A percentile compares a stretch with the other conserved stretches of the same genome.
Conservation (phyloP, 2,797 vertebrate species). For the Arctocebus calabarensis region DNA sequence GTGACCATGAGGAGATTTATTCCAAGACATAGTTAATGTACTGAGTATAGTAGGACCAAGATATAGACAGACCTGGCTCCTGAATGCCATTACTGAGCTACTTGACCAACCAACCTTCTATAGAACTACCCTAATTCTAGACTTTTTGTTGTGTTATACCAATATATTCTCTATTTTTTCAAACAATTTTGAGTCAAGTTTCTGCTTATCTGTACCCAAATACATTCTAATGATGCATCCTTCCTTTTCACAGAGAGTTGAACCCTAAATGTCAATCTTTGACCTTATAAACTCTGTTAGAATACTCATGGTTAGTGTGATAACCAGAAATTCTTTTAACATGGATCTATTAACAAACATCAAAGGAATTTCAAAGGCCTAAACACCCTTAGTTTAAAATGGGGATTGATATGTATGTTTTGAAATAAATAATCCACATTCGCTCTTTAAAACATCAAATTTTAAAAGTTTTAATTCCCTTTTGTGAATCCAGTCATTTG, state of each 20-base stretch:
- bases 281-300: neutral
- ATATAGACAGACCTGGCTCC: neutral
- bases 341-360: neutral
- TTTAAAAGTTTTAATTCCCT: neutral
- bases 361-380: neutral
- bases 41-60: neutral
- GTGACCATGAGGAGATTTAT: neutral
- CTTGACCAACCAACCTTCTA: neutral
- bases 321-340: neutral
- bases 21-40: neutral
- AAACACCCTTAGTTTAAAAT: constrained; percentile 3
- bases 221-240: neutral
- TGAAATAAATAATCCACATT: neutral
- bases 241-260: neutral
- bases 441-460: neutral
- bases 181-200: neutral
- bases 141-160: neutral
- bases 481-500: neutral
- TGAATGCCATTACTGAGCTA: neutral
- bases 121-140: neutral
- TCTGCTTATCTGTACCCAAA: neutral
- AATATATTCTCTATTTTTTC: neutral
- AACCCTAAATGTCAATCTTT: neutral
- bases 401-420: neutral
- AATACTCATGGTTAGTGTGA: neutral